A percentile compares a stretch with the other conserved stretches of the same genome.
Evolutionary conservation across 2,113 vertebrate species (phyloP).

Genomic region (Coptodon rendalli): DNA sequence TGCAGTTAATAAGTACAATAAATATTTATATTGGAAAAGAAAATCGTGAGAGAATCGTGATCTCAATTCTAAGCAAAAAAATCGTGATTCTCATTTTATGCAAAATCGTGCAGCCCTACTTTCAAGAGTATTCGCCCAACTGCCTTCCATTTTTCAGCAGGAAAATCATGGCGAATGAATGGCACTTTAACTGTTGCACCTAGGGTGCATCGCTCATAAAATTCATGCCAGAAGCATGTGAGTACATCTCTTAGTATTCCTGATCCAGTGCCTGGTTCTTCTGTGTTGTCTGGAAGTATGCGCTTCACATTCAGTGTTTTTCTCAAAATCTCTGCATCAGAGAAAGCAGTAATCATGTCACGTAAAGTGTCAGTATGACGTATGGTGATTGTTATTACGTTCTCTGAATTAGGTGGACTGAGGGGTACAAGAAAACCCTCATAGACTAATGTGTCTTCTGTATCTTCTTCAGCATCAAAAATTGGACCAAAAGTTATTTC

Average conservation of each 20-base stretch:
- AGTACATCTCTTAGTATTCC: slow-evolving; percentile 10
- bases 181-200: not conserved
- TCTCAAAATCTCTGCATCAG: not conserved
- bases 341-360: not conserved
- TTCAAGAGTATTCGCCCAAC: not conserved
- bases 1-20: too few relatives aligned
- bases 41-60: too few relatives aligned
- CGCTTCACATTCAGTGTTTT: not conserved
- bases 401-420: not conserved
- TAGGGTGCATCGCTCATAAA: not conserved
- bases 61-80: too few relatives aligned
- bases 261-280: not conserved
- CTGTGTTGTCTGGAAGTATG: not conserved
- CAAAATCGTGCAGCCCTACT: too few relatives aligned
- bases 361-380: not conserved
- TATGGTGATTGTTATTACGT: not conserved
- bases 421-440: not conserved
- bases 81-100: too few relatives aligned
- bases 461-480: not conserved
- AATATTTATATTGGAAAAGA: too few relatives aligned
- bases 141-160: slow-evolving; percentile 13
- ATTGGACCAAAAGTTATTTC: not conserved
- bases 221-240: slow-evolving; percentile 3
- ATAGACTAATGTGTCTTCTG: not conserved
- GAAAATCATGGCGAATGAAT: slow-evolving; percentile 5